A percentile compares a stretch with the other conserved stretches of the same genome.
Conservation (phyloP, 2,888 invertebrate genomes). For the Cerceris rybyensis region DNA sequence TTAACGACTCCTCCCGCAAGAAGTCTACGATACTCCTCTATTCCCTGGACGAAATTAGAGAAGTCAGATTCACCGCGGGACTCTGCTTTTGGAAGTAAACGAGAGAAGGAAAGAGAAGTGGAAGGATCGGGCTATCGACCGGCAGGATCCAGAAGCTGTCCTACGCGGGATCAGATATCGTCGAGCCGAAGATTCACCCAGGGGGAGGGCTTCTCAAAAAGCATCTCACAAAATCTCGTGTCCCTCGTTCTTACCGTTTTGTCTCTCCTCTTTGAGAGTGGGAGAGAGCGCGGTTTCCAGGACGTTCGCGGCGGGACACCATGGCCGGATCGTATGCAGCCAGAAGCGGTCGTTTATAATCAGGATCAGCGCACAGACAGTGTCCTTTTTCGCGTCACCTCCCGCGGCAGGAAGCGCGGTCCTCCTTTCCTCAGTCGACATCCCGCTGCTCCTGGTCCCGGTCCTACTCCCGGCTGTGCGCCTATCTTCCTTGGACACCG, state of each 20-base stretch:
- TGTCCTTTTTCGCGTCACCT: constrained; percentile 61
- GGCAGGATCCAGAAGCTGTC: constrained; percentile 69
- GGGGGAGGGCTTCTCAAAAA: constrained; percentile 40
- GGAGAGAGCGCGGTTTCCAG: constrained; percentile 50
- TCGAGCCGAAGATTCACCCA: constrained; percentile 57
- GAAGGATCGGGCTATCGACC: neutral
- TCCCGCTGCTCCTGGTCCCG: constrained; percentile 62
- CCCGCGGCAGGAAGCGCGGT: constrained; percentile 44
- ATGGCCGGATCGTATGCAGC: constrained; percentile 32
- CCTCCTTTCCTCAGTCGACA: constrained; percentile 38
- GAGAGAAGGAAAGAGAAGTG: constrained; percentile 1
- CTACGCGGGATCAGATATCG: constrained; percentile 68
- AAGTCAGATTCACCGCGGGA: constrained; percentile 64
- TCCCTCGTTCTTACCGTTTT: too few species aligned
- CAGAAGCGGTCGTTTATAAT: constrained; percentile 67
- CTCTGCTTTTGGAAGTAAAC: constrained; percentile 11
- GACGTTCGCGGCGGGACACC: constrained; percentile 70
- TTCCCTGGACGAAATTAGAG: constrained; percentile 54
- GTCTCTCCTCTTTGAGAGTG: constrained; percentile 18
- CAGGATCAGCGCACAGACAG: constrained; percentile 49
- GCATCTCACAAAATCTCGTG: constrained; percentile 52
- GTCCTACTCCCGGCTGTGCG: constrained; percentile 36
- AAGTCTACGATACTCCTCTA: constrained; percentile 1
- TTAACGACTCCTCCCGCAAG: constrained; percentile 27
- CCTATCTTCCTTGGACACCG: constrained; percentile 53